These are phyloP conservation scores for Argynnis bischoffii DNA, from an alignment of 2,888 invertebrate species.

Conservation along the genomic window DNA sequence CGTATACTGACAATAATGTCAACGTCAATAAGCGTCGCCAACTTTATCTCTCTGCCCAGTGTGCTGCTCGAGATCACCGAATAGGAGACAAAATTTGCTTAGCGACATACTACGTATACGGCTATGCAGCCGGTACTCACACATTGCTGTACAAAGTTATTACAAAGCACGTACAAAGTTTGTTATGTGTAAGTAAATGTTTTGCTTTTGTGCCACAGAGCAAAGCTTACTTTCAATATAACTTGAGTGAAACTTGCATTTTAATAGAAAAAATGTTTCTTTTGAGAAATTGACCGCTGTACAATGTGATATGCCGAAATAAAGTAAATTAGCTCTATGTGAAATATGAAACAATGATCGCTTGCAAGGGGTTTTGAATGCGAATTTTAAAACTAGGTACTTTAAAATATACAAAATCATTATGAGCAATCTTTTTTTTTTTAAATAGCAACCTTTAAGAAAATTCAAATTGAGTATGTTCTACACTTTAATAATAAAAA, in stretches of 20 bases:
- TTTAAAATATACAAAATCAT: too few relatives aligned
- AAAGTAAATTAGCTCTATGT: conserved; percentile 33
- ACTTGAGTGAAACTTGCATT: conserved; percentile 9
- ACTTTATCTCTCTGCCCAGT: conserved; percentile 24
- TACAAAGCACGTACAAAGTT: conserved; percentile 17
- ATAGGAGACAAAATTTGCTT: conserved; percentile 13
- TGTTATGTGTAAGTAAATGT: conserved; percentile 21
- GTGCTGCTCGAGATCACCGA: conserved; percentile 13
- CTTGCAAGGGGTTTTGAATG: too few relatives aligned
- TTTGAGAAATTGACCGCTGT: not conserved
- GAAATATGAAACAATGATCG: conserved; percentile 26
- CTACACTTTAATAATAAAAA: not conserved
- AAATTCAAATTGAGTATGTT: not conserved
- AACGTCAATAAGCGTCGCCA: conserved; percentile 10
- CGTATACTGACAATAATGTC: not conserved
- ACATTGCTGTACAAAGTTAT: conserved; percentile 13
- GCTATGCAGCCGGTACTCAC: not conserved
- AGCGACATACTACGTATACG: not conserved
- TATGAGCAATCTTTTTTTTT: not conserved
- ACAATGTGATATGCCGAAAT: conserved; percentile 32
- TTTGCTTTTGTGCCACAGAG: conserved; percentile 14
- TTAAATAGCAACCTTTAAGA: not conserved
- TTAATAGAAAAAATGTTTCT: conserved; percentile 3
- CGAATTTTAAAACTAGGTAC: too few relatives aligned
- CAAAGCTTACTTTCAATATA: conserved; percentile 13